phyloP scores from a whole-genome alignment of 2,113 vertebrate genomes.

The Microcebus griseorufus region DNA sequence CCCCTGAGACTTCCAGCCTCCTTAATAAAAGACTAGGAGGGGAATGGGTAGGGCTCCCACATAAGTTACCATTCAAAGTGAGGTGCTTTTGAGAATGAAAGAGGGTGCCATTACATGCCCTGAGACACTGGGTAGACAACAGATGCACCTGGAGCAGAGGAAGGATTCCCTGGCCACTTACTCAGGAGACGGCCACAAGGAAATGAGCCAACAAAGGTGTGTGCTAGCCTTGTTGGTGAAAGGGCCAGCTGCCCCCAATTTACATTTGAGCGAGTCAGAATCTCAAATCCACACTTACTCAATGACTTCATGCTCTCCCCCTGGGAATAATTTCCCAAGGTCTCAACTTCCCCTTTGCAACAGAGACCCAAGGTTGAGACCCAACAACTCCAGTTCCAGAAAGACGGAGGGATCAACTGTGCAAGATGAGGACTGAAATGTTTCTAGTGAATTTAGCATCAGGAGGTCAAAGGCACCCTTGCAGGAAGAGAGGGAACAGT shows the following conservation, averaged over 20 bases:
- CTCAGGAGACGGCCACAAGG: neutral
- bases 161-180: neutral
- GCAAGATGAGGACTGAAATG: neutral
- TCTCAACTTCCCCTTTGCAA: neutral
- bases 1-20: neutral
- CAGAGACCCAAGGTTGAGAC: neutral
- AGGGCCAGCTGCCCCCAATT: neutral
- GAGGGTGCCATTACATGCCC: neutral
- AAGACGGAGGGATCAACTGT: neutral
- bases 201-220: neutral
- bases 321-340: neutral
- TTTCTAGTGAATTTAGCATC: neutral
- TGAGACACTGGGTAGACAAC: neutral
- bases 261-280: neutral
- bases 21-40: neutral
- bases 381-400: neutral
- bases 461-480: neutral
- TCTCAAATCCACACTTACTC: neutral
- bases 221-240: neutral
- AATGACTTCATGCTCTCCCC: neutral
- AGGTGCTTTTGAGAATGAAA: neutral
- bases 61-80: neutral
- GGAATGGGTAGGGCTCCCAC: neutral
- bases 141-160: neutral
- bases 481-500: neutral